phyloP scores from a whole-genome alignment of 2,113 vertebrate species.

The Tachysurus fulvidraco region DNA sequence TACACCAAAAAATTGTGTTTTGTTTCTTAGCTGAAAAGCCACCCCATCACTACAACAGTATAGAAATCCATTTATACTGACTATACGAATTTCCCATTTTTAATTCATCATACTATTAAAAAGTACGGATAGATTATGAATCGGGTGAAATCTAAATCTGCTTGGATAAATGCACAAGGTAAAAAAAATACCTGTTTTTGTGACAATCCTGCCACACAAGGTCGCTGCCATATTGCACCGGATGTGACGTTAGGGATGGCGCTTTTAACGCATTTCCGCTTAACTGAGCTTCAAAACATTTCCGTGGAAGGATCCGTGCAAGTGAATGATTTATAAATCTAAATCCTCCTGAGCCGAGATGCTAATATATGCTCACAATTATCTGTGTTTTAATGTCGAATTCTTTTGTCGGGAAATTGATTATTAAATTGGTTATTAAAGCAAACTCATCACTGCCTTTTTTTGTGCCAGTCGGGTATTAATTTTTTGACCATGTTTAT shows the following conservation, averaged over 20 bases:
- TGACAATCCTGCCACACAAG: conserved; percentile 69
- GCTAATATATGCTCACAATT: not conserved
- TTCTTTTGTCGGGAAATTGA: not conserved
- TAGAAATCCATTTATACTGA: not conserved
- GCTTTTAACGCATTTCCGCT: not conserved
- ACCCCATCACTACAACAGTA: not conserved
- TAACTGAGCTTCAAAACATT: conserved; percentile 21
- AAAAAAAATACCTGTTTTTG: conserved; percentile 67
- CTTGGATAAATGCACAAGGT: not conserved
- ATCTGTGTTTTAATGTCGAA: not conserved
- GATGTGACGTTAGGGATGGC: conserved; percentile 32
- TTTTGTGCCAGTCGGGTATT: not conserved
- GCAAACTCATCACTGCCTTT: not conserved
- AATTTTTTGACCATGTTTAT: not conserved
- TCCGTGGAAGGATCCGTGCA: not conserved
- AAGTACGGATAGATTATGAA: not conserved
- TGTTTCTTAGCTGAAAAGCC: not conserved
- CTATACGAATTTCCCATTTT: not conserved
- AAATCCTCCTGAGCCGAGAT: no score
- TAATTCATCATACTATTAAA: not conserved
- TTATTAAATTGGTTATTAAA: not conserved
- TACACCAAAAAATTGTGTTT: not conserved
- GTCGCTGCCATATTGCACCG: conserved; percentile 74
- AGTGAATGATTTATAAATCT: not conserved
- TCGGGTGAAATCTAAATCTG: no score